Conservation (phyloP, 2,113 vertebrate species). For the Heterocephalus glaber region DNA sequence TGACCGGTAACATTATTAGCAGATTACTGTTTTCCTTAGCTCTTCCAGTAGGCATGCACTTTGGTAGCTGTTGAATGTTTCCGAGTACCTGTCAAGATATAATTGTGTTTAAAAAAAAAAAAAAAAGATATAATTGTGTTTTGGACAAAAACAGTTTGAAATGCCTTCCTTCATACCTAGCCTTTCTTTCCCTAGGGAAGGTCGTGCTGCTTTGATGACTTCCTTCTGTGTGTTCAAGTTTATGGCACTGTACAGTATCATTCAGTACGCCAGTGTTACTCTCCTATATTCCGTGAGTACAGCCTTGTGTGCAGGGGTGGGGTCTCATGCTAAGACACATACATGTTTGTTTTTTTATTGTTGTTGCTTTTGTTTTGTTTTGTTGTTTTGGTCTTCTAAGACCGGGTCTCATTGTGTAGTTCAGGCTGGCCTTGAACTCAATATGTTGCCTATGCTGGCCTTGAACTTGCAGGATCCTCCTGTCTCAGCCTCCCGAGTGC, state of each 20-base stretch:
- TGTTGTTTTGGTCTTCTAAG: too few relatives aligned
- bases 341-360: background rate
- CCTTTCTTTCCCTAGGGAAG: slow-evolving; percentile 91
- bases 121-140: too few relatives aligned
- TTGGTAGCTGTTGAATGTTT: slow-evolving; percentile 23
- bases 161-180: slow-evolving; percentile 45
- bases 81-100: slow-evolving; percentile 18
- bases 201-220: slow-evolving; percentile 96
- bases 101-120: too few relatives aligned
- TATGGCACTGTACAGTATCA: slow-evolving; percentile 99
- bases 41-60: slow-evolving; percentile 22
- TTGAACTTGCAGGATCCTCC: background rate
- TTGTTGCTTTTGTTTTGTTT: too few relatives aligned
- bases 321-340: background rate
- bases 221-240: slow-evolving; percentile 99
- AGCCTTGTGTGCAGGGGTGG: background rate
- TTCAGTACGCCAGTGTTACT: slow-evolving; percentile 98
- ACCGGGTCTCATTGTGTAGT: too few relatives aligned
- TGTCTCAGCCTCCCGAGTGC: background rate
- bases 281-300: slow-evolving; percentile 96
- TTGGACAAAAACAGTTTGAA: background rate
- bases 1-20: background rate
- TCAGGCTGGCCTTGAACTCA: background rate
- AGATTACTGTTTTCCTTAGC: background rate
- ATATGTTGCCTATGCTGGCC: background rate